Conservation (phyloP, 2,888 invertebrate genomes). For the Rhorus exstirpatorius region DNA sequence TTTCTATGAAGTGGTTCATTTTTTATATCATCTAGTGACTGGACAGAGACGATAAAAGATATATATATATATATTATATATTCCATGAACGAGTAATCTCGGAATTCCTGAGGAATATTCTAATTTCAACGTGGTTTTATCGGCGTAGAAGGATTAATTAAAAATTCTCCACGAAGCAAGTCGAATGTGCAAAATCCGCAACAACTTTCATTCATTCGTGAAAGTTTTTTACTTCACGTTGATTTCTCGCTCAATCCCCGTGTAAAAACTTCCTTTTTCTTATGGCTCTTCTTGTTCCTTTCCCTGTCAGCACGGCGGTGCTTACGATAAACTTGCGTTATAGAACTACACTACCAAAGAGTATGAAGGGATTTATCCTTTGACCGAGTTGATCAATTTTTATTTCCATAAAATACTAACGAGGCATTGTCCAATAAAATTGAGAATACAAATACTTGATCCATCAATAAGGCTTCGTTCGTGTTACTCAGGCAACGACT, state of each 20-base stretch:
- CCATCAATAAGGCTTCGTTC: no score
- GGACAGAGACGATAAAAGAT: slow-evolving; percentile 5
- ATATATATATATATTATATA: background rate
- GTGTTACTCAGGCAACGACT: no score
- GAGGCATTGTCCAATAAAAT: no score
- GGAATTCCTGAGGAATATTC: slow-evolving; percentile 19
- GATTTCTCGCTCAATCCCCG: background rate
- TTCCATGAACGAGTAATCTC: background rate
- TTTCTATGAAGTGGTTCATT: slow-evolving; percentile 23
- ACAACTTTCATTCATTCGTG: background rate
- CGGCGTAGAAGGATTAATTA: slow-evolving; percentile 49
- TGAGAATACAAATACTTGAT: no score
- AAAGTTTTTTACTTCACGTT: background rate
- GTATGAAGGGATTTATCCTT: no score
- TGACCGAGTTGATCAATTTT: no score
- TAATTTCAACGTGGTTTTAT: slow-evolving; percentile 15
- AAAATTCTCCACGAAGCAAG: slow-evolving; percentile 1
- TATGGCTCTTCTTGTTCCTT: background rate
- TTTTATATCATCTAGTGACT: slow-evolving; percentile 13
- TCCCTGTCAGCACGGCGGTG: background rate
- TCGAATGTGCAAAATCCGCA: background rate
- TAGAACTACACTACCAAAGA: no score
- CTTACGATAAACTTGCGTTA: background rate
- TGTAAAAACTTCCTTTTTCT: background rate
- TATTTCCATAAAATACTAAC: no score